These are phyloP conservation scores for Philereme transversata DNA, from an alignment of 2,888 invertebrate genomes.

Conservation along the genomic window DNA sequence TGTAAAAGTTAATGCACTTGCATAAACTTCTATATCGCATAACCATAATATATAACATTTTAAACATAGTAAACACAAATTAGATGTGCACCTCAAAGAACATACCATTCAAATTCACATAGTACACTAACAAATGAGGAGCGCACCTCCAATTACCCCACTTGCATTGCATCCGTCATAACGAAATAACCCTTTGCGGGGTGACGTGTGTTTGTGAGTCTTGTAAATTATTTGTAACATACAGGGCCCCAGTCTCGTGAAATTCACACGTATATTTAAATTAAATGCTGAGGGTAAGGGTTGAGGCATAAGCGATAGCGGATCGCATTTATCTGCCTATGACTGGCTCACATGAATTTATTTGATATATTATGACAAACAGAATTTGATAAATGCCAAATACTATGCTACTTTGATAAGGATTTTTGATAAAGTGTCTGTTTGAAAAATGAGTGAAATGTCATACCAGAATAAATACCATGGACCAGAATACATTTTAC, in stretches of 20 bases:
- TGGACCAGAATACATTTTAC: too few species aligned
- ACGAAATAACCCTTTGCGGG: constrained; percentile 15
- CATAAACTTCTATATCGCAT: not conserved
- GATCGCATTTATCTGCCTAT: not conserved
- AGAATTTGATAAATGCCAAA: too few species aligned
- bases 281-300: constrained; percentile 17
- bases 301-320: constrained; percentile 7
- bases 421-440: too few species aligned
- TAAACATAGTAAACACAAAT: constrained; percentile 10
- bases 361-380: too few species aligned
- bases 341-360: too few species aligned
- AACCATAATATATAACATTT: not conserved
- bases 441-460: too few species aligned
- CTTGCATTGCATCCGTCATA: constrained; percentile 14
- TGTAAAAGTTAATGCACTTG: not conserved
- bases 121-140: not conserved
- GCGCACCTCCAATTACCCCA: constrained; percentile 13
- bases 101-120: not conserved
- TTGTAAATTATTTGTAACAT: constrained; percentile 31
- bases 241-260: constrained; percentile 17
- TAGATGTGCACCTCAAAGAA: constrained; percentile 16
- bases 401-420: too few species aligned
- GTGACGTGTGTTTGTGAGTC: constrained; percentile 18
- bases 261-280: constrained; percentile 32
- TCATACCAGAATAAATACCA: too few species aligned